These are phyloP conservation scores for Pararge aegeria DNA, from an alignment of 1,140 invertebrate genomes.

Conservation along the genomic window DNA sequence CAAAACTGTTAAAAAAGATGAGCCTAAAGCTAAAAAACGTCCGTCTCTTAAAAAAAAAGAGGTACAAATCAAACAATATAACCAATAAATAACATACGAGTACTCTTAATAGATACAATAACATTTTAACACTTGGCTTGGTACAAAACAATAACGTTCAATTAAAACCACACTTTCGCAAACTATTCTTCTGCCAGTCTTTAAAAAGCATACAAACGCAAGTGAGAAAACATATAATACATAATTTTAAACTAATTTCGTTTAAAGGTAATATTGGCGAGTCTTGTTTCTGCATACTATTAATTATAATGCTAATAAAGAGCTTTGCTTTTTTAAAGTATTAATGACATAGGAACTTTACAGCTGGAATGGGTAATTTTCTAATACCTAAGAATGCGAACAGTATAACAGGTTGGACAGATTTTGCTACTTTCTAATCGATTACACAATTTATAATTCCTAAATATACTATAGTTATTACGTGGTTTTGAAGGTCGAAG, in stretches of 20 bases:
- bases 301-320: no score
- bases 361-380: neutral
- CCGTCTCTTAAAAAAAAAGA: constrained; percentile 69
- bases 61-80: constrained; percentile 39
- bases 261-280: no score
- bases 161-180: neutral
- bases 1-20: constrained; percentile 63
- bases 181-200: neutral
- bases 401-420: neutral
- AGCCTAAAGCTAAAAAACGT: constrained; percentile 65
- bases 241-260: no score
- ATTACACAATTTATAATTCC: neutral
- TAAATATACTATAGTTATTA: constrained; percentile 1
- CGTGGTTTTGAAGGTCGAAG: constrained; percentile 73
- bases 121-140: neutral
- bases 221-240: no score
- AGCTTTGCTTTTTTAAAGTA: neutral
- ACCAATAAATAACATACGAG: neutral
- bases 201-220: neutral
- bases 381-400: no score
- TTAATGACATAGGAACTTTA: neutral
- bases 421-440: neutral
- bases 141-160: neutral
- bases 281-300: no score
- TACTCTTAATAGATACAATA: constrained; percentile 6